A percentile compares a stretch with the other conserved stretches of the same genome.
Conservation (phyloP, 2,113 vertebrate genomes). For the Electrona antarctica region DNA sequence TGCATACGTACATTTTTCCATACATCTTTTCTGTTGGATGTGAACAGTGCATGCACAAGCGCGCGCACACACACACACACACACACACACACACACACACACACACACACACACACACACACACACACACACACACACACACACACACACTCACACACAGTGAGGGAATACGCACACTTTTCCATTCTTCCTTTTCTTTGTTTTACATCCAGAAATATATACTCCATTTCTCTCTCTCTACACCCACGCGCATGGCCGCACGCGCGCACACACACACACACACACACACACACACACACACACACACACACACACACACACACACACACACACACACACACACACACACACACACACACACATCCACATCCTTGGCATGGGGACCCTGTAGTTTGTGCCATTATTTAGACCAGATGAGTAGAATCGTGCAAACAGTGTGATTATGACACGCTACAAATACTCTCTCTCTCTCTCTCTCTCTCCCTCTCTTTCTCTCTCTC, state of each 20-base stretch:
- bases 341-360: conserved; percentile 9
- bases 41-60: no score
- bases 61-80: no score
- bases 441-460: conserved; percentile 26
- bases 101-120: no score
- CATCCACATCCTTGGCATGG: not conserved
- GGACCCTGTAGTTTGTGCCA: conserved; percentile 29
- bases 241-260: no score
- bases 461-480: conserved; percentile 27
- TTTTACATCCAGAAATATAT: no score
- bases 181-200: not conserved
- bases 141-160: no score
- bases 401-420: conserved; percentile 55
- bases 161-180: not conserved
- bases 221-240: no score
- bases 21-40: no score
- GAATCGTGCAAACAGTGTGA: conserved; percentile 50
- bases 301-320: conserved; percentile 9
- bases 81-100: no score
- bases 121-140: no score
- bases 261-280: no score
- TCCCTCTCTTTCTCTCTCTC: conserved; percentile 6
- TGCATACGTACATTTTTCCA: no score
- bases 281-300: conserved; percentile 12
- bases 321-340: not conserved